phyloP scores from a whole-genome alignment of 2,113 vertebrate species.

The Oryzias melastigma region DNA sequence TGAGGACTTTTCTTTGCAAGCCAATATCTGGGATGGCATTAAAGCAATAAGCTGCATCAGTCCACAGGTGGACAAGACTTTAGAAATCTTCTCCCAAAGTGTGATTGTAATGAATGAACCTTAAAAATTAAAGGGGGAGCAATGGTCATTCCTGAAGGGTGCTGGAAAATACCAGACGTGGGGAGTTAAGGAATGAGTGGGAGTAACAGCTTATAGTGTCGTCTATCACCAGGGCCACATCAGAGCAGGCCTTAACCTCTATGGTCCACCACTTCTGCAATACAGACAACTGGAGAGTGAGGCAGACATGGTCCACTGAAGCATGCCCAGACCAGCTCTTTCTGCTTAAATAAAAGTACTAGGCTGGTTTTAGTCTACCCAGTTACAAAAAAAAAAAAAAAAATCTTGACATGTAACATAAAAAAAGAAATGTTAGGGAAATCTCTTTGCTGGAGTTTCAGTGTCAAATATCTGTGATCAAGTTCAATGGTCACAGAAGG shows the following conservation, averaged over 20 bases:
- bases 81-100: background rate
- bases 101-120: conserved; percentile 12
- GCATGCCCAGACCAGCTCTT: conserved; percentile 71
- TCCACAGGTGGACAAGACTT: conserved; percentile 2
- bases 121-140: background rate
- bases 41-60: conserved; percentile 17
- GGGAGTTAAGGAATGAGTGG: conserved; percentile 5
- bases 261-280: conserved; percentile 68
- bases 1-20: conserved; percentile 37
- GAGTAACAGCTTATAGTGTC: conserved; percentile 46
- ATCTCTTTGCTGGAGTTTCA: no score
- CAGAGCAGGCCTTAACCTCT: conserved; percentile 62
- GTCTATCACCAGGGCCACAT: conserved; percentile 71
- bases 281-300: conserved; percentile 82
- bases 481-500: no score
- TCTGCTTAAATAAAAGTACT: conserved; percentile 24
- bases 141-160: no score
- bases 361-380: background rate
- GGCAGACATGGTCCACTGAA: conserved; percentile 66
- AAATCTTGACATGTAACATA: no score
- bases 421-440: no score
- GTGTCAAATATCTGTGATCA: no score
- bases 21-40: conserved; percentile 35
- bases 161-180: no score
- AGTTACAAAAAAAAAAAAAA: conserved; percentile 5